Conservation (phyloP, 2,797 vertebrate genomes). For the Phaenicophaeus curvirostris region DNA sequence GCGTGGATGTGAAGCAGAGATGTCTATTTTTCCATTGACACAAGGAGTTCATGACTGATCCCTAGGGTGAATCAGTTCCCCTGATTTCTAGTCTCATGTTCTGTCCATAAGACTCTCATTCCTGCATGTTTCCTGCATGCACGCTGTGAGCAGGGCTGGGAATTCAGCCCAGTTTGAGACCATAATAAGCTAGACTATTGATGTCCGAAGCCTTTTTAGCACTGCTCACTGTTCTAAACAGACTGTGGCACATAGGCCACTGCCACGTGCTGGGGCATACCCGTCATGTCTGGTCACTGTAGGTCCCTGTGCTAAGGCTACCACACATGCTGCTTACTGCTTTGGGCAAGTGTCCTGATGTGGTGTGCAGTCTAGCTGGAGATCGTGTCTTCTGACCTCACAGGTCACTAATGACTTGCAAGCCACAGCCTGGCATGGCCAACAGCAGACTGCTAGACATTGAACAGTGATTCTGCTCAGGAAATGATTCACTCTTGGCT, state of each 20-base stretch:
- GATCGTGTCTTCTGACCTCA: not conserved
- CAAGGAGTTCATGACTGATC: not conserved
- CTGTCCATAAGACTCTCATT: not conserved
- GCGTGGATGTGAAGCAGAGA: not conserved
- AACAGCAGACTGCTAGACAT: not conserved
- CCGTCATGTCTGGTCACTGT: accelerated
- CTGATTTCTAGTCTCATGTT: not conserved
- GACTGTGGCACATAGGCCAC: not conserved
- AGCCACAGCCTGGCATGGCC: not conserved
- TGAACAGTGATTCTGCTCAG: not conserved
- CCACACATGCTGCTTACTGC: not conserved
- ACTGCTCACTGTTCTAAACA: not conserved
- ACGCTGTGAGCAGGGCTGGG: not conserved
- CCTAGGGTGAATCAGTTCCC: not conserved
- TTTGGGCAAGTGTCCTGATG: not conserved
- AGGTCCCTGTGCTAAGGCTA: not conserved
- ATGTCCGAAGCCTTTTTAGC: not conserved
- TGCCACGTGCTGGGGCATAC: accelerated
- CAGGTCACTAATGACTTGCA: not conserved
- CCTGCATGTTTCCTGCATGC: not conserved
- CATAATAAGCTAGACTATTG: not conserved
- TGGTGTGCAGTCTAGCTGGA: not conserved
- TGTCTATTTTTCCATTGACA: not conserved
- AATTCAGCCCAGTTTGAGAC: not conserved
- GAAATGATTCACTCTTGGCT: not conserved